These are phyloP conservation scores for Scophthalmus maximus DNA, from an alignment of 2,113 vertebrate genomes.

Conservation along the genomic window DNA sequence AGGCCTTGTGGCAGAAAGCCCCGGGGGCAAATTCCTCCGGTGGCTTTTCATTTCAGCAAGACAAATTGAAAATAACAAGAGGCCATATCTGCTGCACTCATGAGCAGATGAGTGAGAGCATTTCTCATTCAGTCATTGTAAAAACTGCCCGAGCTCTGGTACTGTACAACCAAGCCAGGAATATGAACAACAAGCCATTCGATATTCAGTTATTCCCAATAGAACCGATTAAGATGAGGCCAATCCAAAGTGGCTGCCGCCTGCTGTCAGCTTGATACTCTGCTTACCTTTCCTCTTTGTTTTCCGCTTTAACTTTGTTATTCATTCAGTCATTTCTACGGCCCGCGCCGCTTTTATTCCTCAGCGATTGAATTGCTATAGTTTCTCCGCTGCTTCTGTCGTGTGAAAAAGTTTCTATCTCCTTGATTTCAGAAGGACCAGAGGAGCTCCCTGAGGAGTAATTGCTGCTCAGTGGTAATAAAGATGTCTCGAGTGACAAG, in stretches of 20 bases:
- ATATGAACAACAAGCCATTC: slow-evolving; percentile 29
- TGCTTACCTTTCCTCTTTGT: slow-evolving; percentile 1
- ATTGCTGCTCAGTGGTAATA: too few species aligned
- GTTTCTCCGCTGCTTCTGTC: too few species aligned
- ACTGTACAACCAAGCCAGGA: slow-evolving; percentile 29
- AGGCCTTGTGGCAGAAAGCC: neutral
- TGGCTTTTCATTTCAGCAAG: neutral
- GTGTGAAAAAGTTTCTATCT: too few species aligned
- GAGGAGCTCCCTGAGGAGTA: too few species aligned
- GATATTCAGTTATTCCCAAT: slow-evolving; percentile 54
- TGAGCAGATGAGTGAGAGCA: slow-evolving; percentile 29
- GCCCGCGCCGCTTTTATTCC: too few species aligned
- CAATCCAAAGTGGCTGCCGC: slow-evolving; percentile 12
- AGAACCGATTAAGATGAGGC: slow-evolving; percentile 44
- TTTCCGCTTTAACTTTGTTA: neutral
- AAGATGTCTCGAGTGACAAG: too few species aligned
- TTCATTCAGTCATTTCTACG: too few species aligned
- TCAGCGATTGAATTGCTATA: too few species aligned
- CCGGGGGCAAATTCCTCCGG: neutral
- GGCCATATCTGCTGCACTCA: slow-evolving; percentile 7
- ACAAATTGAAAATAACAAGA: neutral
- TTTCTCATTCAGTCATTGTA: slow-evolving; percentile 18
- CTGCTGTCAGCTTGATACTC: slow-evolving; percentile 33
- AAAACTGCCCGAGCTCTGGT: slow-evolving; percentile 19
- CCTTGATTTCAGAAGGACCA: too few species aligned